A percentile compares a stretch with the other conserved stretches of the same genome.
phyloP scores from a whole-genome alignment of 2,113 vertebrate species.

The Heterocephalus glaber region DNA sequence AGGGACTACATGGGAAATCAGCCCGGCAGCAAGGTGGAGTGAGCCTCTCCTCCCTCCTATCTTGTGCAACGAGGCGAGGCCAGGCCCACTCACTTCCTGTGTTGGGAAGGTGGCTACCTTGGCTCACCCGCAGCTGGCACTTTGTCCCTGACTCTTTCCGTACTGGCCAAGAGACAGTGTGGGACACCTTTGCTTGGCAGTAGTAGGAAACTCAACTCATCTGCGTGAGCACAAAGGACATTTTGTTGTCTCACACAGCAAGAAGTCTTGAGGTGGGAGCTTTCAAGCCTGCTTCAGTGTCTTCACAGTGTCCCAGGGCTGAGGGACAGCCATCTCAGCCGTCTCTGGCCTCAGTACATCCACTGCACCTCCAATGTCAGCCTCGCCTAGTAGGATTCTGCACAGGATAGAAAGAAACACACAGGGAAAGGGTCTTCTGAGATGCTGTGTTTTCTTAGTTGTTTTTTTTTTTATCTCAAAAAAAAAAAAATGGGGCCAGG shows the following conservation, averaged over 20 bases:
- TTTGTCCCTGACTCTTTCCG: too few species aligned
- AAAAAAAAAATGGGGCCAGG: too few species aligned
- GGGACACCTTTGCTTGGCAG: neutral
- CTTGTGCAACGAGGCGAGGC: neutral
- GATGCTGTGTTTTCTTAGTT: neutral
- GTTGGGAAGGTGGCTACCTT: neutral
- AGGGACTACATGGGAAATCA: neutral
- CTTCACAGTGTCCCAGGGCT: neutral
- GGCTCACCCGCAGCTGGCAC: neutral
- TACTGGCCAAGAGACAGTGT: neutral
- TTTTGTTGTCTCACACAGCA: neutral
- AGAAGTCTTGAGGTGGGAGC: neutral
- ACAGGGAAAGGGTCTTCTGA: neutral
- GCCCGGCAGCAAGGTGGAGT: neutral
- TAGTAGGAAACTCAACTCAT: neutral
- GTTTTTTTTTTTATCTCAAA: too few species aligned
- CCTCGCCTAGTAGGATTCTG: neutral
- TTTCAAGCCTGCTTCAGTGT: neutral
- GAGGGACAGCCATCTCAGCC: neutral
- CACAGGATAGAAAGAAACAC: neutral
- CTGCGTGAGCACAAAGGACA: neutral
- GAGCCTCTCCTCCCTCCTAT: neutral
- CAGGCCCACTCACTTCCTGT: neutral
- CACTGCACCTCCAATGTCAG: neutral
- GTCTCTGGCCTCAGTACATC: neutral